These are phyloP conservation scores for Neostethus bicornis DNA, from an alignment of 2,797 vertebrate species.

Conservation along the genomic window DNA sequence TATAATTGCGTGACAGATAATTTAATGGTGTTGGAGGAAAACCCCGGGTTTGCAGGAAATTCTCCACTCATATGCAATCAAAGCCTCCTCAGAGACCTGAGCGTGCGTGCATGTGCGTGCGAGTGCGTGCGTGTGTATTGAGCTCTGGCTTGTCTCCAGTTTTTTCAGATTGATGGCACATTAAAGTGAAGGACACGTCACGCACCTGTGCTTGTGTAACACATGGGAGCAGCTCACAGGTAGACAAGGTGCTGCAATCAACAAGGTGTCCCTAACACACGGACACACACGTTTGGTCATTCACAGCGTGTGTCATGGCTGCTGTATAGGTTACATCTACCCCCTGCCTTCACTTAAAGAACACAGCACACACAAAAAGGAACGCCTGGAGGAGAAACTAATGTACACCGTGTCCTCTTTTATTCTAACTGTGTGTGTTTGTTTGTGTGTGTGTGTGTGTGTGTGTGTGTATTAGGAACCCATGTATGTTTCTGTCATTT, in stretches of 20 bases:
- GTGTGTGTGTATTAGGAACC: conserved; percentile 6
- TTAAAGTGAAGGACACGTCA: conserved; percentile 71
- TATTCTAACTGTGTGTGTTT: background rate
- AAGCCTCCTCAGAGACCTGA: conserved; percentile 13
- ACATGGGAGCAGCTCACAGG: conserved; percentile 38
- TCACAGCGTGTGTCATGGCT: conserved; percentile 13
- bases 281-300: conserved; percentile 22
- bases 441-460: conserved; percentile 11
- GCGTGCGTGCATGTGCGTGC: conserved; percentile 18
- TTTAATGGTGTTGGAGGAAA: conserved; percentile 44
- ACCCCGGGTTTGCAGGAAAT: conserved; percentile 30
- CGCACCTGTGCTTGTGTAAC: conserved; percentile 61
- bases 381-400: no score
- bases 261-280: conserved; percentile 44
- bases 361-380: no score
- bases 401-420: background rate
- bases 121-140: conserved; percentile 11
- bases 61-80: conserved; percentile 20
- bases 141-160: conserved; percentile 52
- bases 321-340: conserved; percentile 7
- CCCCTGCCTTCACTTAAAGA: background rate
- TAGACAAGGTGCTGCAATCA: conserved; percentile 45
- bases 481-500: conserved; percentile 26
- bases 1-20: conserved; percentile 55
- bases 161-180: conserved; percentile 65